A percentile compares a stretch with the other conserved stretches of the same genome.
phyloP scores from a whole-genome alignment of 2,113 vertebrate genomes.

The Psettodes erumei region DNA sequence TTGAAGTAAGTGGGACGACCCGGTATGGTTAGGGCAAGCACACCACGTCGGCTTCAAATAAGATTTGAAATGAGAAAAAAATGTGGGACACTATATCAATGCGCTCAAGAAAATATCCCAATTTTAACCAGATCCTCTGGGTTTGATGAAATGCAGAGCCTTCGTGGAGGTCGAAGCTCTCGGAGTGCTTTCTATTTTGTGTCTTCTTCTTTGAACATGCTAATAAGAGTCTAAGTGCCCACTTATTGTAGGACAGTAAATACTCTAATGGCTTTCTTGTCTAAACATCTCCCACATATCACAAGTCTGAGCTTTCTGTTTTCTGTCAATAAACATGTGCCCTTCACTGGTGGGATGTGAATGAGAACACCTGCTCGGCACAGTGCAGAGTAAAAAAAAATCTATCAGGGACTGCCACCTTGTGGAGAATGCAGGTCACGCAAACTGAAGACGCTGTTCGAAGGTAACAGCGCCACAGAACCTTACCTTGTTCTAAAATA shows the following conservation, averaged over 20 bases:
- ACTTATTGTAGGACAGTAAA: conserved; percentile 44
- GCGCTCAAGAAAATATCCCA: no score
- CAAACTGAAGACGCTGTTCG: not conserved
- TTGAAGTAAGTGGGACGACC: no score
- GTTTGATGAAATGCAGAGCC: no score
- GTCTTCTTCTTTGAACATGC: conserved; percentile 37
- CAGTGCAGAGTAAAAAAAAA: not conserved
- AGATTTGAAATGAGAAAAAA: no score
- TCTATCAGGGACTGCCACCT: conserved; percentile 45
- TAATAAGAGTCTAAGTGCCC: conserved; percentile 45
- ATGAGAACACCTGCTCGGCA: conserved; percentile 34
- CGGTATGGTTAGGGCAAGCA: no score
- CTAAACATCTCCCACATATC: conserved; percentile 45
- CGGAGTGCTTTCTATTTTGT: no score
- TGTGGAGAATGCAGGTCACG: conserved; percentile 40
- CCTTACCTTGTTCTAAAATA: not conserved
- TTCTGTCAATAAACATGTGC: conserved; percentile 21
- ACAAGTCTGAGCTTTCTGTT: conserved; percentile 31
- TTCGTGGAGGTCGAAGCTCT: no score
- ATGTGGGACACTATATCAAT: no score
- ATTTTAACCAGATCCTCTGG: no score
- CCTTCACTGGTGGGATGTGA: conserved; percentile 19
- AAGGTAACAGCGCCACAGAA: not conserved
- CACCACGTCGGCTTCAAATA: no score
- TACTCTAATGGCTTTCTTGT: conserved; percentile 34